Evolutionary conservation across 1,140 invertebrate genomes (phyloP).

Genomic region (Melanaphis sacchari): DNA sequence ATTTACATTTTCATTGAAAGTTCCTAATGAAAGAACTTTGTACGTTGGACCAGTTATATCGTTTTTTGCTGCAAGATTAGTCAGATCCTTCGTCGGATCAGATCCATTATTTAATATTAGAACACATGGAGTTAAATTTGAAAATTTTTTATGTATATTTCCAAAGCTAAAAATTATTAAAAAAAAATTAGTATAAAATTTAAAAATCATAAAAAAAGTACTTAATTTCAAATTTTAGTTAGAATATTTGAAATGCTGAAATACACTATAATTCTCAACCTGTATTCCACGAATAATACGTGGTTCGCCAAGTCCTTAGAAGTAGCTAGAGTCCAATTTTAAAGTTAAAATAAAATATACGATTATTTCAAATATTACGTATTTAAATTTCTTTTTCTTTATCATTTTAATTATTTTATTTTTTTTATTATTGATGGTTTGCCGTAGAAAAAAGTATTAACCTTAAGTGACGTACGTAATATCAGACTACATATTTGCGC

Average conservation of each 20-base stretch:
- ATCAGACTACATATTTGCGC: too few species aligned
- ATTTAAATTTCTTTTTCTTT: too few species aligned
- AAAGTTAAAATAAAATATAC: too few species aligned
- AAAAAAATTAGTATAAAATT: conserved; percentile 69
- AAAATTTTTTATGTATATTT: conserved; percentile 74
- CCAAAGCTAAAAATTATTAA: conserved; percentile 84
- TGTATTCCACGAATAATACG: too few species aligned
- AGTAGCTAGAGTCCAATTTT: too few species aligned
- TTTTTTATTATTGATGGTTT: not conserved
- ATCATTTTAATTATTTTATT: not conserved
- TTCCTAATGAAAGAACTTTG: conserved; percentile 18
- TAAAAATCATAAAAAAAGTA: not conserved
- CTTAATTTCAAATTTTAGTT: too few species aligned
- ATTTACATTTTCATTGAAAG: not conserved
- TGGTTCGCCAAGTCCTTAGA: too few species aligned
- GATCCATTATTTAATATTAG: conserved; percentile 74
- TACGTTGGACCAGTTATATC: not conserved
- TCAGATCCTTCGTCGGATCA: conserved; percentile 86
- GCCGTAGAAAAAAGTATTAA: too few species aligned
- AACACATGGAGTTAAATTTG: conserved; percentile 14
- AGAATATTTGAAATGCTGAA: not conserved
- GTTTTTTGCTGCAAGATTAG: conserved; percentile 67
- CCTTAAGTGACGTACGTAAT: too few species aligned
- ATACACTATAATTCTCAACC: too few species aligned
- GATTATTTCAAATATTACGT: too few species aligned